Percentiles rank a stretch among this genome's conserved stretches.
Conservation (phyloP, 2,888 invertebrate genomes). For the Nemotelus pantherinus region DNA sequence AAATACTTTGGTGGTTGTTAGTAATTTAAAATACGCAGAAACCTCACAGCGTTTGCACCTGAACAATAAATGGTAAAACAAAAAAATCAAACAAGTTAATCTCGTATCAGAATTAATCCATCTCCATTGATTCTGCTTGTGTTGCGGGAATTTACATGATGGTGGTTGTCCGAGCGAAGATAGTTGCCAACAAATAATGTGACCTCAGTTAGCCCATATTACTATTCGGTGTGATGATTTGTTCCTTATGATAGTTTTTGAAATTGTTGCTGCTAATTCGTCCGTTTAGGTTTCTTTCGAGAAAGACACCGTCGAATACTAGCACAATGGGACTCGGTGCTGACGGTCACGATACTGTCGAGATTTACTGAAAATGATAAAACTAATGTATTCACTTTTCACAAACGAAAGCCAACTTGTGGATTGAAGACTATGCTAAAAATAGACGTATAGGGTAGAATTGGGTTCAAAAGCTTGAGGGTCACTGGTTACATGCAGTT, state of each 20-base stretch:
- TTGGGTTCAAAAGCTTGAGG: too few species aligned
- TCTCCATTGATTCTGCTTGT: not conserved
- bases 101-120: not conserved
- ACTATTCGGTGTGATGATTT: not conserved
- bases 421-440: not conserved
- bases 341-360: not conserved
- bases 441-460: conserved; percentile 2
- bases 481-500: too few species aligned
- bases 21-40: too few species aligned
- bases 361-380: conserved; percentile 37
- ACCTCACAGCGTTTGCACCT: too few species aligned
- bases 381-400: conserved; percentile 4
- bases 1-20: too few species aligned
- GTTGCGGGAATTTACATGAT: too few species aligned
- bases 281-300: not conserved
- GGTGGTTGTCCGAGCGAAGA: too few species aligned
- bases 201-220: not conserved
- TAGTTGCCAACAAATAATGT: not conserved
- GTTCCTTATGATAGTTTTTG: conserved; percentile 1
- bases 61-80: too few species aligned
- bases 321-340: not conserved
- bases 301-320: not conserved
- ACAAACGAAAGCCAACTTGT: not conserved
- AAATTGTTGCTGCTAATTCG: conserved; percentile 16
- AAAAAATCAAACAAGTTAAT: too few species aligned